Evolutionary conservation across 2,113 vertebrate genomes (phyloP).

Genomic region (Oplegnathus fasciatus): DNA sequence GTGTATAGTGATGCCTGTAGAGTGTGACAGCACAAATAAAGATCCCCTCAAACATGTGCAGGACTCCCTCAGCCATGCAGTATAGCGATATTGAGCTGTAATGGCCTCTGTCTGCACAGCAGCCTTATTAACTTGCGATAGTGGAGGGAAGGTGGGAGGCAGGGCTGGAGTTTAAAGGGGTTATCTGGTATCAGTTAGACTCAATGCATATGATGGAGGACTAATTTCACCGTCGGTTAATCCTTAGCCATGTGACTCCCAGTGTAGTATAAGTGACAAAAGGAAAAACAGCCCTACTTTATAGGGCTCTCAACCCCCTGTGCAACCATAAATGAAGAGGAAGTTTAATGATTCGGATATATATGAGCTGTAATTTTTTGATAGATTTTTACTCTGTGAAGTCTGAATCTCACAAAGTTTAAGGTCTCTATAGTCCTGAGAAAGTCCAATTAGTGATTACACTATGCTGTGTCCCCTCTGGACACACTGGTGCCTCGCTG

Average conservation of each 20-base stretch:
- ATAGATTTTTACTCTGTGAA: slow-evolving; percentile 10
- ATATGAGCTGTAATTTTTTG: background rate
- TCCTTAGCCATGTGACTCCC: slow-evolving; percentile 13
- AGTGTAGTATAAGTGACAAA: background rate
- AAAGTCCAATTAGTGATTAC: slow-evolving; percentile 26
- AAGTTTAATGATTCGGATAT: background rate
- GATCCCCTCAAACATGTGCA: slow-evolving; percentile 4
- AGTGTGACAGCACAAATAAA: slow-evolving; percentile 13
- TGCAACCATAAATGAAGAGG: background rate
- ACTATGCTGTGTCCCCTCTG: background rate
- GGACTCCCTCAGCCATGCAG: slow-evolving; percentile 21
- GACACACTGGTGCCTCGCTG: background rate
- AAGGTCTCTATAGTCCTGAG: background rate
- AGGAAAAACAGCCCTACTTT: background rate
- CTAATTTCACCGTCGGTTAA: slow-evolving; percentile 35
- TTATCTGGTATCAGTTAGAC: background rate
- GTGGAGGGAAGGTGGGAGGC: background rate
- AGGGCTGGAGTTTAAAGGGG: background rate
- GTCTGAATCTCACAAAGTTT: slow-evolving; percentile 1
- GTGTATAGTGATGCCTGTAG: no score
- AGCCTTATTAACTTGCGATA: background rate
- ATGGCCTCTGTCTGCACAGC: background rate
- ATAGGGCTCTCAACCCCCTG: background rate
- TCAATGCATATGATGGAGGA: background rate
- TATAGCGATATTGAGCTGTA: slow-evolving; percentile 43